A percentile compares a stretch with the other conserved stretches of the same genome.
phyloP scores from a whole-genome alignment of 2,888 invertebrate genomes.

The Tethea ocularis region DNA sequence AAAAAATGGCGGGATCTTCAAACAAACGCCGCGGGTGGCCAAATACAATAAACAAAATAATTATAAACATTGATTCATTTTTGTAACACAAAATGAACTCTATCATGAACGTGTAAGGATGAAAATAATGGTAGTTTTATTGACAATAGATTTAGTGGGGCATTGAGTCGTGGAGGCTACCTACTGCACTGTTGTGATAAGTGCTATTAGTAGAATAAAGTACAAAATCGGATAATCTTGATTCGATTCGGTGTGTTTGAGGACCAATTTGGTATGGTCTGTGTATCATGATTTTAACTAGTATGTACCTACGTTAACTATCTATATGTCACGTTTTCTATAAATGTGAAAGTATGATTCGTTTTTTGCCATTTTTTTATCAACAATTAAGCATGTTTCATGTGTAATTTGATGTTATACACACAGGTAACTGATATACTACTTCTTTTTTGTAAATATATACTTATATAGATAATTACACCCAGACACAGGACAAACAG shows the following conservation, averaged over 20 bases:
- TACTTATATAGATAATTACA: no score
- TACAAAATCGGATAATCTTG: conserved; percentile 8
- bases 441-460: no score
- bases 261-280: not conserved
- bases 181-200: conserved; percentile 16
- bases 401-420: no score
- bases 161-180: conserved; percentile 25
- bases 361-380: no score
- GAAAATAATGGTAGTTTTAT: conserved; percentile 24
- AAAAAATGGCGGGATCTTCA: conserved; percentile 44
- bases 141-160: not conserved
- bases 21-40: conserved; percentile 57
- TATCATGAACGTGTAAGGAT: not conserved
- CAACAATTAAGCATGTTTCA: no score
- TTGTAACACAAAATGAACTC: not conserved
- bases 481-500: no score
- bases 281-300: no score
- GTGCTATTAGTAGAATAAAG: conserved; percentile 2
- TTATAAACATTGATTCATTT: not conserved
- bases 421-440: no score
- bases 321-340: no score
- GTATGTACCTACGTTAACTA: no score
- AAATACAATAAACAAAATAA: conserved; percentile 25
- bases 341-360: no score
- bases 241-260: conserved; percentile 8